Evolutionary conservation across 2,113 vertebrate genomes (phyloP), one percentile per base, ranked within the genome.

Genomic region (Typhlomys cinereus): DNA sequence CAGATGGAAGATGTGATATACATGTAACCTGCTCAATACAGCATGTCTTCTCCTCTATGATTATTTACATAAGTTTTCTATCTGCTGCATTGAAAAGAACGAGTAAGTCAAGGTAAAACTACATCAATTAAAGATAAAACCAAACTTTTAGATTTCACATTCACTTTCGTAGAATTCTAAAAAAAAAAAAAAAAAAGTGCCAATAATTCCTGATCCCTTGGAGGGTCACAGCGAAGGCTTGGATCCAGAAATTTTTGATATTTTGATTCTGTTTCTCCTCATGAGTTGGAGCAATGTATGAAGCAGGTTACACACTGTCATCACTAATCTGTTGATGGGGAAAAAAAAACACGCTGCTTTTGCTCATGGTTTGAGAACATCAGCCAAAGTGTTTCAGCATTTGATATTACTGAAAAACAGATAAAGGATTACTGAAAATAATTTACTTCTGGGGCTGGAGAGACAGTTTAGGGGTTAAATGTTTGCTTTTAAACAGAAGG

Each of bases 21-120:
- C 61, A 82, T 80, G 52, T 91, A 75, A 89, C 92, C 89, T 82
- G 85, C 52, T 75, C 36, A 3, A 95, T 62, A 71, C 29, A 48
- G 54, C 64, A 3, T n/a, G 0, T 67, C 41, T 66, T 74, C 67
- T n/a, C 67, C 39, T 59, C 70, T 54, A 54, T 54, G 88, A 64
- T 64, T 11, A 87, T 2, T 74, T 44, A 87, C 44, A 88, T 92
- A 41, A 57, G 66, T 18, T 64, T 80, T 66, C 80, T 67, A 96
- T 20, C 88, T 96, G 92, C 81, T 95, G 76, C 80, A 78, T 71
- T 89, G 83, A 71, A 96, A 92, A 94, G 88, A 95, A 48, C 84
- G 87, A 96, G 92, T 95, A 59, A 89, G 91, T 96, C 78, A 82
- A 96, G 70, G 74, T 75, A 66, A 94, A 94, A 93, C 8, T 76